These are phyloP conservation scores for Trichonephila clavata DNA, from an alignment of 1,140 invertebrate genomes.

Conservation along the genomic window DNA sequence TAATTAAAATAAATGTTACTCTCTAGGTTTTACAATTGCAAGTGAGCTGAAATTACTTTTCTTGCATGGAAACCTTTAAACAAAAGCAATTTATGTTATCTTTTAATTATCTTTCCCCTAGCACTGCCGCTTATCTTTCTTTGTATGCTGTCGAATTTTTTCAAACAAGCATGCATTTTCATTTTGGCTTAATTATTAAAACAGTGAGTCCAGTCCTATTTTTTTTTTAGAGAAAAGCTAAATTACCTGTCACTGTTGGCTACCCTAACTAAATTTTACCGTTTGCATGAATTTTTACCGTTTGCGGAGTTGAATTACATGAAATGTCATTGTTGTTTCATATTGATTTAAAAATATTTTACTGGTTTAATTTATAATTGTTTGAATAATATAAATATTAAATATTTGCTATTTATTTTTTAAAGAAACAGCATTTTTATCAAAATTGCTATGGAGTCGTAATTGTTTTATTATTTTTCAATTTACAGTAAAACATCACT, in stretches of 20 bases:
- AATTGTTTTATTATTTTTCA: too few species aligned
- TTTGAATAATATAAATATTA: too few species aligned
- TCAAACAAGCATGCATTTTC: background rate
- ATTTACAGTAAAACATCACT: too few species aligned
- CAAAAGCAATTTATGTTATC: background rate
- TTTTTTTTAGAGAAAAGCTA: background rate
- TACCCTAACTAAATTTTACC: background rate
- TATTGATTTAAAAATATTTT: too few species aligned
- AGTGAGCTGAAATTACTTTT: background rate
- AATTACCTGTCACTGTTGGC: constrained; percentile 3
- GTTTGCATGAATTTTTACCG: too few species aligned
- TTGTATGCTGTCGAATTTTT: background rate
- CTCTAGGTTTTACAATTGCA: background rate
- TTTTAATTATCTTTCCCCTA: background rate
- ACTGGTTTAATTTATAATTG: too few species aligned
- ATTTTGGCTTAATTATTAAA: constrained; percentile 10
- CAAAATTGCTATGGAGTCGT: too few species aligned
- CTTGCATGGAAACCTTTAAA: background rate
- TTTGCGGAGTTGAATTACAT: too few species aligned
- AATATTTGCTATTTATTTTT: too few species aligned
- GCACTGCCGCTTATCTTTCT: background rate
- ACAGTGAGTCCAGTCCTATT: background rate
- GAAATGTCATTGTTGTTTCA: too few species aligned
- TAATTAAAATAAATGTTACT: background rate
- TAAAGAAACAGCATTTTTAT: too few species aligned